Conservation (phyloP, 2,888 invertebrate species). For the Microdon myrmicae region DNA sequence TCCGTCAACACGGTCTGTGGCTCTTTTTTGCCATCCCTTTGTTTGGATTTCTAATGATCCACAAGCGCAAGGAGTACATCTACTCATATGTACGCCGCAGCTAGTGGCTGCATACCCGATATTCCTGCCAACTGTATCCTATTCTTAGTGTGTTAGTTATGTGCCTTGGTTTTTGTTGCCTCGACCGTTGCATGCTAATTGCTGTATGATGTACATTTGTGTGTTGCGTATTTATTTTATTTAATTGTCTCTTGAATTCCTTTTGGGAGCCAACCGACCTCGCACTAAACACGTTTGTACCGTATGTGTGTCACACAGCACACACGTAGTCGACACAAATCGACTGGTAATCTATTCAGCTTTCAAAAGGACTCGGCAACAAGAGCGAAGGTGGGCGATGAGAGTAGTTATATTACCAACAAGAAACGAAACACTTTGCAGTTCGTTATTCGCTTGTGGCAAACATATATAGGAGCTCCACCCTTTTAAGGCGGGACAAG, state of each 20-base stretch:
- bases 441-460: slow-evolving; percentile 39
- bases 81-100: slow-evolving; percentile 9
- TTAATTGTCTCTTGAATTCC: slow-evolving; percentile 48
- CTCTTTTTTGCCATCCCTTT: slow-evolving; percentile 37
- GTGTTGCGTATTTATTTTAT: slow-evolving; percentile 47
- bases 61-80: slow-evolving; percentile 41
- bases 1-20: too few relatives aligned
- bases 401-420: too few relatives aligned
- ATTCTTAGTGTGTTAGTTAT: slow-evolving; percentile 40
- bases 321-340: slow-evolving; percentile 1
- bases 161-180: slow-evolving; percentile 46
- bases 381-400: slow-evolving; percentile 6
- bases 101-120: slow-evolving; percentile 14
- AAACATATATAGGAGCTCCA: slow-evolving; percentile 13
- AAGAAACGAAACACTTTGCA: slow-evolving; percentile 38
- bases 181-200: slow-evolving; percentile 50
- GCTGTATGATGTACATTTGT: slow-evolving; percentile 50
- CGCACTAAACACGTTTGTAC: slow-evolving; percentile 19
- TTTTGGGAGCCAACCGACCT: slow-evolving; percentile 17
- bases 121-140: slow-evolving; percentile 34
- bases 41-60: slow-evolving; percentile 50
- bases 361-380: slow-evolving; percentile 5
- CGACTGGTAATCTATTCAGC: slow-evolving; percentile 15
- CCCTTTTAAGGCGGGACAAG: slow-evolving; percentile 10
- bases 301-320: too few relatives aligned